These are phyloP conservation scores for Apodemus sylvaticus DNA, from an alignment of 2,113 vertebrate species.

Conservation along the genomic window DNA sequence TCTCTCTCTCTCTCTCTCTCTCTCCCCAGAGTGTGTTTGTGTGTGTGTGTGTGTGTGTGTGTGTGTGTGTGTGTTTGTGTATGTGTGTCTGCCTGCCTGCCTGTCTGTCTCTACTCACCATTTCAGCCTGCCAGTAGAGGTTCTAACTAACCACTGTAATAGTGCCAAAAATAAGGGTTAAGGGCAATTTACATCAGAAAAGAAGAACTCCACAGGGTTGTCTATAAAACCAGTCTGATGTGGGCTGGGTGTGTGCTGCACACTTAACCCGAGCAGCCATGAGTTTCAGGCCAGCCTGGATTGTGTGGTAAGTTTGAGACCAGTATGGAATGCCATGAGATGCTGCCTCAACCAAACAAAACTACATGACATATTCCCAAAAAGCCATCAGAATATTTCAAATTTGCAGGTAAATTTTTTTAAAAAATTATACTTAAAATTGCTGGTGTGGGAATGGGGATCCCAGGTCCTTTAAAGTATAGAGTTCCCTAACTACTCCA, in stretches of 20 bases:
- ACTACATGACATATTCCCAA: background rate
- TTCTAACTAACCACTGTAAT: background rate
- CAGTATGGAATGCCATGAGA: background rate
- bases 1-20: background rate
- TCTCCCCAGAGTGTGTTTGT: no score
- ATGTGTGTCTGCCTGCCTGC: no score
- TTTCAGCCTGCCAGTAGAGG: background rate
- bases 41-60: no score
- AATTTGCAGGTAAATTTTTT: background rate
- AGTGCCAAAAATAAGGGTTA: background rate
- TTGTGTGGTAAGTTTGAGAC: background rate
- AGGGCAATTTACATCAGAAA: background rate
- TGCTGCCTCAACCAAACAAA: background rate
- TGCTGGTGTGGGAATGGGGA: background rate
- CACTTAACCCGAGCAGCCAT: no score
- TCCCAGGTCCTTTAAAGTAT: background rate
- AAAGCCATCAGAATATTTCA: background rate
- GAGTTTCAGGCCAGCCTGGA: background rate
- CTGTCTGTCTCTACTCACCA: background rate
- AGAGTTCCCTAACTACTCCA: background rate
- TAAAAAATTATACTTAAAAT: constrained; percentile 17
- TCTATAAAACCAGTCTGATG: background rate
- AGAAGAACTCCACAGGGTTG: background rate
- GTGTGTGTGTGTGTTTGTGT: no score
- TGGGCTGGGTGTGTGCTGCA: background rate